Evolutionary conservation across 2,113 vertebrate genomes (phyloP).

Genomic region (Hiodon tergisus): DNA sequence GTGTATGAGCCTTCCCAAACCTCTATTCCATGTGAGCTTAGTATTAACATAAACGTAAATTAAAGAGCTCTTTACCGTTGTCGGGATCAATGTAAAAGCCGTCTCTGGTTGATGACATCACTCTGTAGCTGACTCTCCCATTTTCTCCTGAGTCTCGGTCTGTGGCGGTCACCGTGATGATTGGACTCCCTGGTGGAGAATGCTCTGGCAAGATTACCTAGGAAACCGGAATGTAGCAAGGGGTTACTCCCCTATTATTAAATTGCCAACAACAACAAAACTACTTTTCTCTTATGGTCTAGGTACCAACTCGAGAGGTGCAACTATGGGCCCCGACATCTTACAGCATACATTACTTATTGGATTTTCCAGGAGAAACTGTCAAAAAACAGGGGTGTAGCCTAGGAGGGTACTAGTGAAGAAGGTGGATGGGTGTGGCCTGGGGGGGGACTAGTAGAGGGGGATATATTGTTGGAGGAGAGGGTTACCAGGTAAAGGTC

Average conservation of each 20-base stretch:
- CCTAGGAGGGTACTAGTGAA: no score
- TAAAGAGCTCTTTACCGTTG: conserved; percentile 68
- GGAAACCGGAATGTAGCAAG: conserved; percentile 21
- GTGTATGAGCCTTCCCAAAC: no score
- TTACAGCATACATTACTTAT: no score
- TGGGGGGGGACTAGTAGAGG: no score
- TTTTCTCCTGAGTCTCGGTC: conserved; percentile 86
- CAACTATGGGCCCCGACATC: no score
- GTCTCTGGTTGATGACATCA: conserved; percentile 69
- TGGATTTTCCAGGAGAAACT: no score
- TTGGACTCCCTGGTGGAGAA: conserved; percentile 70
- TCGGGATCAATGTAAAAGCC: conserved; percentile 77
- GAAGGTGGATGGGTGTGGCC: no score
- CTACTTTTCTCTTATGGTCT: background rate
- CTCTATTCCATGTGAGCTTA: background rate
- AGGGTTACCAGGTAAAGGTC: conserved; percentile 80
- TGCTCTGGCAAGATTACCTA: conserved; percentile 83
- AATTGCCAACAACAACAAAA: background rate
- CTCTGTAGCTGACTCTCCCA: conserved; percentile 77
- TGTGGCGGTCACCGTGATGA: conserved; percentile 83
- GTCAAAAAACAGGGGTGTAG: no score
- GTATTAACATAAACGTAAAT: background rate
- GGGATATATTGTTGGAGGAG: background rate
- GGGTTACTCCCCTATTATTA: conserved; percentile 1
- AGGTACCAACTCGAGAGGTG: no score